Percentiles rank a stretch among this genome's conserved stretches.
phyloP scores from a whole-genome alignment of 2,888 invertebrate species.

The Podabrus alpinus region DNA sequence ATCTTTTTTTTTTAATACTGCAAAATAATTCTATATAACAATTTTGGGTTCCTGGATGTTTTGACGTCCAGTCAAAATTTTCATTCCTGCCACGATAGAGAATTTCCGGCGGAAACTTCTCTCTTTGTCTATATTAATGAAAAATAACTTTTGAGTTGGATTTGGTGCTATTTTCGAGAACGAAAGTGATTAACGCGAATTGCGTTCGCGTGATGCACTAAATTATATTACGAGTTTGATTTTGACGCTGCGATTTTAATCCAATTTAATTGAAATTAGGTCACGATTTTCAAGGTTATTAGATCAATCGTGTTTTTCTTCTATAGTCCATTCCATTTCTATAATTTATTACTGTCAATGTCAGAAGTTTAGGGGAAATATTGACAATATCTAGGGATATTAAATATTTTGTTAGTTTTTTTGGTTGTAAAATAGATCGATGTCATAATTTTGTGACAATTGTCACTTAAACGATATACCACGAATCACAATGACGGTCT shows the following conservation, averaged over 20 bases:
- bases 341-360: too few species aligned
- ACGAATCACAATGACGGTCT: too few species aligned
- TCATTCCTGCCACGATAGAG: background rate
- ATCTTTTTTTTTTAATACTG: background rate
- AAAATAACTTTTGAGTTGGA: background rate
- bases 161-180: conserved; percentile 27
- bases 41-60: background rate
- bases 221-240: conserved; percentile 38
- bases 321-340: too few species aligned
- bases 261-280: conserved; percentile 40
- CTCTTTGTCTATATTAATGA: conserved; percentile 19
- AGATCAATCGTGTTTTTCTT: conserved; percentile 13
- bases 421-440: too few species aligned
- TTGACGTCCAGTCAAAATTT: background rate
- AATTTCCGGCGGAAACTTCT: conserved; percentile 27
- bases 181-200: conserved; percentile 34
- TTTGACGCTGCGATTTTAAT: conserved; percentile 31
- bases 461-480: too few species aligned
- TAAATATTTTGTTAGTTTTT: too few species aligned
- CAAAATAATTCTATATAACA: background rate
- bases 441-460: too few species aligned
- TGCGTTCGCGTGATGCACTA: conserved; percentile 35
- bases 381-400: too few species aligned
- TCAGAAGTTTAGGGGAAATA: too few species aligned
- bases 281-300: conserved; percentile 38